A percentile compares a stretch with the other conserved stretches of the same genome.
phyloP scores from a whole-genome alignment of 2,113 vertebrate species.

The Hyperopisus bebe region DNA sequence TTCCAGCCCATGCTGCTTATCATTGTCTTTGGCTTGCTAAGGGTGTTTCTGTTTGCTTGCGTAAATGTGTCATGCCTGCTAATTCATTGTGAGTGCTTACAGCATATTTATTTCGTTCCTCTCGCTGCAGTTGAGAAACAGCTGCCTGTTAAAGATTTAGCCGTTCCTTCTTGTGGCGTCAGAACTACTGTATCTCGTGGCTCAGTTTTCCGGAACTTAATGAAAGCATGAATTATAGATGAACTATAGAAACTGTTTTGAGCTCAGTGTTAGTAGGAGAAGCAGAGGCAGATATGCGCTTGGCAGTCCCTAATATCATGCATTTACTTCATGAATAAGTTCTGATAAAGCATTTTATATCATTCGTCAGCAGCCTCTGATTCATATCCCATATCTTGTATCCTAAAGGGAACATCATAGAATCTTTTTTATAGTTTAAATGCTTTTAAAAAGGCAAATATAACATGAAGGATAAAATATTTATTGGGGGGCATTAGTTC shows the following conservation, averaged over 20 bases:
- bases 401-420: not conserved
- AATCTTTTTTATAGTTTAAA: not conserved
- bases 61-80: not conserved
- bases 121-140: not conserved
- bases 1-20: not conserved
- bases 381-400: not conserved
- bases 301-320: not conserved
- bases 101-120: not conserved
- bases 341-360: not conserved
- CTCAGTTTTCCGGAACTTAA: conserved; percentile 12
- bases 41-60: conserved; percentile 3
- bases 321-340: not conserved
- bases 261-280: not conserved
- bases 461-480: not conserved
- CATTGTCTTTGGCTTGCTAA: not conserved
- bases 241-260: not conserved
- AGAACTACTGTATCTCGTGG: not conserved
- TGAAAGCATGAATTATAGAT: conserved; percentile 7
- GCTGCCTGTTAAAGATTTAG: not conserved
- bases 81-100: not conserved
- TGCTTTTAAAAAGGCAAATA: not conserved
- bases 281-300: not conserved
- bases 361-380: not conserved
- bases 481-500: not conserved
- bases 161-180: not conserved